Percentiles rank a stretch among this genome's conserved stretches.
Conservation (phyloP, 2,888 invertebrate species). For the Drosophila mercatorum region DNA sequence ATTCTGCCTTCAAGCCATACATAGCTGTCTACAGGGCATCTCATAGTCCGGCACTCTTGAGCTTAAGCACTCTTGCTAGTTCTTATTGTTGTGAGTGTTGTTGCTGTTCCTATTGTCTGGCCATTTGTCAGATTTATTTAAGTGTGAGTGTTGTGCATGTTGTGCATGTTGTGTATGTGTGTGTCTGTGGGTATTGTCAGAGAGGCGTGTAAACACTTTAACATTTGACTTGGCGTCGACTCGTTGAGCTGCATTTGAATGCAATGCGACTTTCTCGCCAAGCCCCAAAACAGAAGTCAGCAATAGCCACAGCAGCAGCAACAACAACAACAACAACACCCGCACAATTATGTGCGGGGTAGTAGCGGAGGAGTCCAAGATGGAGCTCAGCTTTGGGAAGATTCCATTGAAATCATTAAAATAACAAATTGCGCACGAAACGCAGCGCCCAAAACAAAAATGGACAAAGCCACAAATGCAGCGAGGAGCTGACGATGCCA, state of each 20-base stretch:
- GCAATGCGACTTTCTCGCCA: constrained; percentile 57
- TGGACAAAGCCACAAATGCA: constrained; percentile 63
- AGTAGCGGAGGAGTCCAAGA: background rate
- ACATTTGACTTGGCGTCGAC: constrained; percentile 43
- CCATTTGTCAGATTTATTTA: constrained; percentile 66
- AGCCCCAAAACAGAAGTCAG: constrained; percentile 51
- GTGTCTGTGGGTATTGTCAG: constrained; percentile 47
- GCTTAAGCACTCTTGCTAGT: constrained; percentile 1
- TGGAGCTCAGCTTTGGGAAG: constrained; percentile 29
- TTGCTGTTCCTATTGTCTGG: constrained; percentile 52
- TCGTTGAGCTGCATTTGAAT: constrained; percentile 50
- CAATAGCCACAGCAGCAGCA: constrained; percentile 11
- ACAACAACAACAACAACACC: constrained; percentile 37
- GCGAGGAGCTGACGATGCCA: constrained; percentile 20
- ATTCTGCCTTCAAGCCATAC: no score
- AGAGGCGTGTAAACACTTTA: constrained; percentile 65
- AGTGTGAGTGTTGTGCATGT: background rate
- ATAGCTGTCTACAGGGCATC: constrained; percentile 8
- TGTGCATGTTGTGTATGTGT: background rate
- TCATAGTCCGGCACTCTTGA: constrained; percentile 5
- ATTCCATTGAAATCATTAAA: constrained; percentile 80
- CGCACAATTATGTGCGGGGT: constrained; percentile 57
- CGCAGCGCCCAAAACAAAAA: constrained; percentile 61
- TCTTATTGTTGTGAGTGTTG: constrained; percentile 40
- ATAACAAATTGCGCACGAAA: constrained; percentile 79